Percentiles rank a stretch among this genome's conserved stretches.
phyloP scores from a whole-genome alignment of 2,113 vertebrate genomes.

The Gymnobelideus leadbeateri region DNA sequence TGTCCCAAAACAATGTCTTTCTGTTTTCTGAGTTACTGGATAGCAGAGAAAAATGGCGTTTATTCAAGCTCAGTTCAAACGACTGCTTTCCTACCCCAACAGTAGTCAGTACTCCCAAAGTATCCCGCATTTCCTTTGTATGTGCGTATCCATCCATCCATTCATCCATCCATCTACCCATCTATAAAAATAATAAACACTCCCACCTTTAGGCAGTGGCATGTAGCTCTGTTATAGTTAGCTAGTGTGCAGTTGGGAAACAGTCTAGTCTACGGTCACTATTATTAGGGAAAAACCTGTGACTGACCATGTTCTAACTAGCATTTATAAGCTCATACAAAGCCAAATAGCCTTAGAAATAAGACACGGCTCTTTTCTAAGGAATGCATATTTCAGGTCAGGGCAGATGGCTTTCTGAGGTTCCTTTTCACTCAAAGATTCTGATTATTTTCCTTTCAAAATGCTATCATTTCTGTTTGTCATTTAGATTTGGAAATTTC shows the following conservation, averaged over 20 bases:
- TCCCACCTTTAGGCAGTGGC: background rate
- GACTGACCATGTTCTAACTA: background rate
- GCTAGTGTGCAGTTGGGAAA: too few relatives aligned
- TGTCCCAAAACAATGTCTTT: background rate
- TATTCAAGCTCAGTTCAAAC: background rate
- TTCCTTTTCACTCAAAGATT: background rate
- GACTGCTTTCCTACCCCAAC: background rate
- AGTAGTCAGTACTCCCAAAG: background rate
- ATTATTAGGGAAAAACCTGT: background rate
- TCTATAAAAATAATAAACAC: background rate
- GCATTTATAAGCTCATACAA: fast-evolving
- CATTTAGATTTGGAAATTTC: conserved; percentile 21
- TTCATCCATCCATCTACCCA: too few relatives aligned
- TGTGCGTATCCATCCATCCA: too few relatives aligned
- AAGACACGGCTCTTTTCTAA: background rate
- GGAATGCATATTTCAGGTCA: background rate
- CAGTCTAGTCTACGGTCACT: background rate
- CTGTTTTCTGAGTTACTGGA: background rate
- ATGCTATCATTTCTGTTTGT: background rate
- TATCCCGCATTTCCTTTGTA: background rate
- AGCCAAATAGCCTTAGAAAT: too few relatives aligned
- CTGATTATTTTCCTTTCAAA: background rate
- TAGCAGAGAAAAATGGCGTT: background rate
- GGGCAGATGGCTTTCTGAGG: background rate
- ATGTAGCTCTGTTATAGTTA: background rate